Evolutionary conservation across 2,797 vertebrate species (phyloP), one percentile per base, ranked within the genome.

Genomic region (Urocyon cinereoargenteus): DNA sequence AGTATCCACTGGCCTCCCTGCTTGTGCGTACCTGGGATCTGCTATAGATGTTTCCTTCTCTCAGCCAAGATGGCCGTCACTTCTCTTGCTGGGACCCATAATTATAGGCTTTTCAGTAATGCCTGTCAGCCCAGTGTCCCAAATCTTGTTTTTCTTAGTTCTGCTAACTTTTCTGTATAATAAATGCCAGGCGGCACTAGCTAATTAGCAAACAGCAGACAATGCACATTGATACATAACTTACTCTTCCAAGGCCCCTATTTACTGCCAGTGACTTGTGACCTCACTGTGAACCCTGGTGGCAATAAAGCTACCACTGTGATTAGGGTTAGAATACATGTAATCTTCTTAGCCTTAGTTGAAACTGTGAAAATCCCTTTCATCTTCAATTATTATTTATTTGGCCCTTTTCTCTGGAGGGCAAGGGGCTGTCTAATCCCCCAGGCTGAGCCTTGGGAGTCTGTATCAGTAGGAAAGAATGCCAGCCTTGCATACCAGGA

Each of bases 361-460:
- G 90, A 97, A 98, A 96, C 97, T 86, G 96, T 97, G 97, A 98
- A 97, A 97, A 97, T 95, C 73, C 83, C 79, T 97, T 98, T 98
- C 96, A 97, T 98, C 96, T 97, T 97, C 93, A 97, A 77, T 95
- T 96, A 98, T 96, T 98, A 96, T 96, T 97, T 97, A 97, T 96
- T 97, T 97, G 95, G 81, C 90, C 85, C 45, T 49, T 94, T 97
- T 96, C 77, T 97, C 70, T 86, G 59, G 73, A 96, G 57, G 95
- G 88, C 68, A 68, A 93, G 86, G 82, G 59, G 13, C 36, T 97
- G 8, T 73, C n/a, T 98, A 96, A 98, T 98, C 96, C 88, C 55
- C 83, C 28, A 82, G 93, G 57, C 85, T 95, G 88, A 75, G 88
- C 86, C 89, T 84, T 55, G 72, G 73, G 84, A 88, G 77, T 90